Conservation (phyloP, 2,113 vertebrate genomes). For the Hippoglossus stenolepis region DNA sequence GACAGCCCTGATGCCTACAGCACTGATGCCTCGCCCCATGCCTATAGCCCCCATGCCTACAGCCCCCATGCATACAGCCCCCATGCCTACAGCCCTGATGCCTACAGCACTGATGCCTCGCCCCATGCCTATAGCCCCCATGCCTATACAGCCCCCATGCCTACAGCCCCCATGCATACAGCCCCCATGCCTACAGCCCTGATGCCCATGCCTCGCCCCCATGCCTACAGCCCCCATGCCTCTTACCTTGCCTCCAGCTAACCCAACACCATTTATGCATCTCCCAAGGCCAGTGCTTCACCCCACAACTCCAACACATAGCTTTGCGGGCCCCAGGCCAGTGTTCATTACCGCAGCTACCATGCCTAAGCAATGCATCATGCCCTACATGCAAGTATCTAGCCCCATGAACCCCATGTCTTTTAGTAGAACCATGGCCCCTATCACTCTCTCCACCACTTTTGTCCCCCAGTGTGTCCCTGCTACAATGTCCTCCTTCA, state of each 20-base stretch:
- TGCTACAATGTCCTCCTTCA: no score
- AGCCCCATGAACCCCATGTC: not conserved
- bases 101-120: no score
- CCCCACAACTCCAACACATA: not conserved
- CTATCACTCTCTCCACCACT: not conserved
- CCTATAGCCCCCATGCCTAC: no score
- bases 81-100: no score
- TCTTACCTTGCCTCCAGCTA: no score
- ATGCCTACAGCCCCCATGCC: not conserved
- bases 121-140: no score
- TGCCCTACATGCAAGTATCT: not conserved
- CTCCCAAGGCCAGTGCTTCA: not conserved
- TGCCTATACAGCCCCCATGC: no score
- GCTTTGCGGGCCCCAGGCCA: not conserved
- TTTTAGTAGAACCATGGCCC: not conserved
- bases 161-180: no score
- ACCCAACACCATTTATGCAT: not conserved
- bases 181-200: no score
- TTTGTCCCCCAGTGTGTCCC: not conserved
- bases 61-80: not conserved
- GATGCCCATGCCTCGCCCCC: no score
- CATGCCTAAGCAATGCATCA: no score
- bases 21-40: not conserved
- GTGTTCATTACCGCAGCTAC: not conserved
- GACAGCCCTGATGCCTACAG: no score